phyloP scores from a whole-genome alignment of 2,888 invertebrate genomes.

The Chirona hameri region DNA sequence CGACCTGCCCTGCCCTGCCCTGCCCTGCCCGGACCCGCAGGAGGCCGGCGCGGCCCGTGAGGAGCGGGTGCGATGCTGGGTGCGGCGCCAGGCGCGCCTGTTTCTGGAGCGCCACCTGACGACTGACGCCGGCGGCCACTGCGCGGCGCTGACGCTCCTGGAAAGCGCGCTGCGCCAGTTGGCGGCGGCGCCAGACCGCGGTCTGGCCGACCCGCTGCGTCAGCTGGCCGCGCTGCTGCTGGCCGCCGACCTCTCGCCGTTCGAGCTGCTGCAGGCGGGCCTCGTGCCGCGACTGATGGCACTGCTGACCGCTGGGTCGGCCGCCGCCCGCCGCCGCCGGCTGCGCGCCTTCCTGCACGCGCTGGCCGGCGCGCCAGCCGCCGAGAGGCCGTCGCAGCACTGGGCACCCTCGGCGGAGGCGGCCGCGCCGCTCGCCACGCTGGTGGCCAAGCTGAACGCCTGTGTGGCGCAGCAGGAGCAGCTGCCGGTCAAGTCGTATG shows the following conservation, averaged over 20 bases:
- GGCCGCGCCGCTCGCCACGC: constrained; percentile 65
- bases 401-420: constrained; percentile 50
- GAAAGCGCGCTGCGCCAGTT: not conserved
- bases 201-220: constrained; percentile 58
- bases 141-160: not conserved
- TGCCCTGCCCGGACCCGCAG: constrained; percentile 62
- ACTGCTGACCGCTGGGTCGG: constrained; percentile 64
- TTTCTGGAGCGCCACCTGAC: constrained; percentile 56
- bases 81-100: constrained; percentile 73
- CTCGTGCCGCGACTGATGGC: constrained; percentile 81
- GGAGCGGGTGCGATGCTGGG: constrained; percentile 89
- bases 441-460: constrained; percentile 87
- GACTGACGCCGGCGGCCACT: constrained; percentile 45
- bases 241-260: constrained; percentile 94
- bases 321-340: constrained; percentile 47
- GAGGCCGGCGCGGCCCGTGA: constrained; percentile 47
- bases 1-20: no score
- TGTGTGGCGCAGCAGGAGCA: constrained; percentile 97
- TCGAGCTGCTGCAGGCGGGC: constrained; percentile 97
- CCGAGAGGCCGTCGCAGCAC: constrained; percentile 35
- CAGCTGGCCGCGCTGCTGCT: constrained; percentile 80
- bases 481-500: constrained; percentile 95
- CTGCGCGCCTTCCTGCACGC: constrained; percentile 85
- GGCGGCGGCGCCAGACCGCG: not conserved
- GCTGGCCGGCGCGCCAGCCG: constrained; percentile 74